phyloP scores from a whole-genome alignment of 2,888 invertebrate species.

The Blera fallax region DNA sequence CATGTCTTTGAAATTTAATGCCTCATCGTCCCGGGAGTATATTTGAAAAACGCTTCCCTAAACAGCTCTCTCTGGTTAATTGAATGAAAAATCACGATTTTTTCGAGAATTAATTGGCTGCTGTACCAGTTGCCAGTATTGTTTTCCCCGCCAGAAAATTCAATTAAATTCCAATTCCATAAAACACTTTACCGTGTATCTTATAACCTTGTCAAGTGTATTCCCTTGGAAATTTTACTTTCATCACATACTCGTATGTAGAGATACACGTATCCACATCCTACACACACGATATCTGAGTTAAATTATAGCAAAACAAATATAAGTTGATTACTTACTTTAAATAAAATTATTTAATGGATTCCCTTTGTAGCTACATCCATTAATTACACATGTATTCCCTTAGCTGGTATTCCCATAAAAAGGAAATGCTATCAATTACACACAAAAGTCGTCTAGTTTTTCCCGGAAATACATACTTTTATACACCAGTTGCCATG shows the following conservation, averaged over 20 bases:
- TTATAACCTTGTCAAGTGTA: neutral
- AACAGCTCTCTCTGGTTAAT: neutral
- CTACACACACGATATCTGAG: neutral
- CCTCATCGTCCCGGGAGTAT: neutral
- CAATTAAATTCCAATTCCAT: neutral
- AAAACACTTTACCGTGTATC: neutral
- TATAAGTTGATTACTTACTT: constrained; percentile 7
- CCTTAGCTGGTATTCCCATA: neutral
- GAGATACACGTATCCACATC: too few relatives aligned
- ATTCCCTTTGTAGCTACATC: constrained; percentile 12
- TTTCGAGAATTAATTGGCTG: neutral
- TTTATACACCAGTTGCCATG: neutral
- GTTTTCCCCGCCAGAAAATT: neutral
- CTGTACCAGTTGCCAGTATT: neutral
- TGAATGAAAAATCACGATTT: neutral
- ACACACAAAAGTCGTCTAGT: neutral
- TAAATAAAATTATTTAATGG: constrained; percentile 29
- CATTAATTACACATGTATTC: neutral
- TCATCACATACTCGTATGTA: neutral
- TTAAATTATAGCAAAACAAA: neutral
- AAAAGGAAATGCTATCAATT: neutral
- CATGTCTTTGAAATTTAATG: neutral
- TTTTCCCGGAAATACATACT: neutral
- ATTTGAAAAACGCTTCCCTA: neutral
- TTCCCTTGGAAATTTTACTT: neutral